Conservation (phyloP, 2,113 vertebrate genomes). For the Psephotus haematonotus region DNA sequence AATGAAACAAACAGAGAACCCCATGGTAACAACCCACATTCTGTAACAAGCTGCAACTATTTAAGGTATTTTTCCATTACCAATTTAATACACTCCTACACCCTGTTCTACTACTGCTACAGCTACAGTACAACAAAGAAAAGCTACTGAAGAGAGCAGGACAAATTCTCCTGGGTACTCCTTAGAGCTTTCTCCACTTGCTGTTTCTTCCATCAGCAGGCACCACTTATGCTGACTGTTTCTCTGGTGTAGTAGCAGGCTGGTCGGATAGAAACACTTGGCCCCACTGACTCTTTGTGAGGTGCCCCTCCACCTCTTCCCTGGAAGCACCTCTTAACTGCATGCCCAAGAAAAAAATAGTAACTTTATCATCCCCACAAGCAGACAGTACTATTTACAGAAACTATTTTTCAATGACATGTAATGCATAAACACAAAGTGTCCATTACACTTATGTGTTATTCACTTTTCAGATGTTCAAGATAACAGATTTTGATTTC, state of each 20-base stretch:
- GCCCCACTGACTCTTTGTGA: not conserved
- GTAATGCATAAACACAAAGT: not conserved
- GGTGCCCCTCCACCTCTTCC: not conserved
- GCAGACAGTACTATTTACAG: not conserved
- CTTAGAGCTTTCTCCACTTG: not conserved
- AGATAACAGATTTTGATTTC: not conserved
- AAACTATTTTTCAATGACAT: not conserved
- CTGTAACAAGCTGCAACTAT: constrained; percentile 33
- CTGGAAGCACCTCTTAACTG: not conserved
- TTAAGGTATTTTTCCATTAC: constrained; percentile 51
- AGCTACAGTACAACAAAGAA: not conserved
- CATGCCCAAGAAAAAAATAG: not conserved
- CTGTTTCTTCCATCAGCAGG: not conserved
- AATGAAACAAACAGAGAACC: constrained; percentile 24
- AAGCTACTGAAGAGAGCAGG: not conserved
- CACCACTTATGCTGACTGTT: not conserved
- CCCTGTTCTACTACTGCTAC: not conserved
- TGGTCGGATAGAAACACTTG: not conserved
- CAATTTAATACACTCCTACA: constrained; percentile 31
- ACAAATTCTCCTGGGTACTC: not conserved
- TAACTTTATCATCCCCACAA: not conserved
- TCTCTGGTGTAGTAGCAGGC: not conserved
- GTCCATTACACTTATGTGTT: fast-evolving
- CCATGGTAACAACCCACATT: constrained; percentile 28
- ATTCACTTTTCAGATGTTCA: not conserved